Evolutionary conservation across 2,888 invertebrate species (phyloP), one percentile per base, ranked within the genome.

Genomic region (Eurytoma adleriae): DNA sequence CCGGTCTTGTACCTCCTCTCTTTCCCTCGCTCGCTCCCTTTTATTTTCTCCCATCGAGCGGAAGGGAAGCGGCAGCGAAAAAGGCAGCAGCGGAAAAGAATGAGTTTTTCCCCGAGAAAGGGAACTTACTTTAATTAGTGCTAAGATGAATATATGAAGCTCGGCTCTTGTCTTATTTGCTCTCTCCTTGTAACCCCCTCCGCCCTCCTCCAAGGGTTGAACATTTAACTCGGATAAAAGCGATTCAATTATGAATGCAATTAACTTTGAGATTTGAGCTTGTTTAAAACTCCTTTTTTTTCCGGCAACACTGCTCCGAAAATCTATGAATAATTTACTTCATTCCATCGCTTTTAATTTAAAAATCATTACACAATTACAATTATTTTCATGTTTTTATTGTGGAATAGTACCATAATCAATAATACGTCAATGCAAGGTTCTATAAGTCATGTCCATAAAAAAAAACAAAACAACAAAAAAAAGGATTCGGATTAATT

Each of bases 11-110:
- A 79, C 76, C 81, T 83, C 74, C 52, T 20, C 4, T 52, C 16
- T 48, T 13, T 50, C 56, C 48, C 52, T 68, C 18, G n/a, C 74
- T 48, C 54, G 20, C 69, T 77, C 64, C 76, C 82, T 84, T 85
- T 88, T 85, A 84, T 88, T 87, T 87, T 85, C 83, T 82, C 83
- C 82, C 83, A 76, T 77, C 68, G 81, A 71, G 75, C 68, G 82
- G 81, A 66, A 70, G 83, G 70, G 71, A 48, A 70, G 54, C 24
- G 40, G 70, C 71, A 62, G 75, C 56, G 82, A 83, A 83, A 84
- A 80, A 83, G 79, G 66, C 69, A 78, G 81, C 80, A 78, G 50
- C 83, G 83, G 85, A 86, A 68, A 74, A 84, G 85, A 85, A 86
- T 84, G 87, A 87, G 84, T 85, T 88, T 85, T 71, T 57, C n/a